phyloP scores from a whole-genome alignment of 2,888 invertebrate genomes.

The Andricus quercusramuli region DNA sequence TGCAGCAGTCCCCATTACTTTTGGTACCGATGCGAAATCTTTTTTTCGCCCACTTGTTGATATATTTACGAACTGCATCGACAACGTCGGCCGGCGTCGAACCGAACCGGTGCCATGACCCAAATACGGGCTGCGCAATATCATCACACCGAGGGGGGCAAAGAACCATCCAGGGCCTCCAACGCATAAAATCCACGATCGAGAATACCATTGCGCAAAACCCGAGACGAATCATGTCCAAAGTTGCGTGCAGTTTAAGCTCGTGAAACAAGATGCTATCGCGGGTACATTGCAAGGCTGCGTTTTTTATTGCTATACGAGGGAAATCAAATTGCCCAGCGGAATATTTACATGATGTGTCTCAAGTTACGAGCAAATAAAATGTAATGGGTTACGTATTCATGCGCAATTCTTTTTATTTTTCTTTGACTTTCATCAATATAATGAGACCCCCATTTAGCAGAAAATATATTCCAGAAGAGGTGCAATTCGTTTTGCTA shows the following conservation, averaged over 20 bases:
- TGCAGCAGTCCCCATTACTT: conserved; percentile 15
- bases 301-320: conserved; percentile 20
- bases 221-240: conserved; percentile 35
- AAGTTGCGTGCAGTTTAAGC: conserved; percentile 39
- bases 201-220: conserved; percentile 35
- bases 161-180: conserved; percentile 32
- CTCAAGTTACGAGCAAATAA: conserved; percentile 39
- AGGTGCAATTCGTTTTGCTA: background rate
- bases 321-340: conserved; percentile 33
- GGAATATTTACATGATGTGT: conserved; percentile 38
- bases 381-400: conserved; percentile 40
- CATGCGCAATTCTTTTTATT: conserved; percentile 18
- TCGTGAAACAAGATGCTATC: conserved; percentile 36
- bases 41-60: conserved; percentile 36
- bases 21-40: conserved; percentile 26
- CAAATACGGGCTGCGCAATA: conserved; percentile 34
- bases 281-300: conserved; percentile 7
- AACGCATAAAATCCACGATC: conserved; percentile 28
- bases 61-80: conserved; percentile 35
- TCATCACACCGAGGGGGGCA: conserved; percentile 31
- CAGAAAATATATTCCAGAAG: conserved; percentile 9
- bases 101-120: conserved; percentile 35
- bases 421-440: conserved; percentile 23
- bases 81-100: conserved; percentile 6
- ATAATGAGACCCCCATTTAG: conserved; percentile 32